Evolutionary conservation across 2,113 vertebrate genomes (phyloP), one percentile per base, ranked within the genome.

Genomic region (Tauraco erythrolophus): DNA sequence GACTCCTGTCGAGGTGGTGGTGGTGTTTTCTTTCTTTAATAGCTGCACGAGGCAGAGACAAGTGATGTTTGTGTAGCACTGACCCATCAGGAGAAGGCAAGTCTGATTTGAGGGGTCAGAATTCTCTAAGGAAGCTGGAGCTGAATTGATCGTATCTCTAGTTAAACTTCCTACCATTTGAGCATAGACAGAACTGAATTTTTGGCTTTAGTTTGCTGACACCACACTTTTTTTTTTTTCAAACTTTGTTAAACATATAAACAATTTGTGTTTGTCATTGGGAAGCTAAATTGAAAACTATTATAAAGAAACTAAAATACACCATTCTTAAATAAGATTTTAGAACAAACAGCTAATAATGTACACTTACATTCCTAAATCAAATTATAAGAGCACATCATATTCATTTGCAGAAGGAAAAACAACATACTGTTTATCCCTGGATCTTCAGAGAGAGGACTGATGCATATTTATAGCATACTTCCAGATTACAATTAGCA

Each of bases 401-500:
- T 50, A 39, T 50, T 92, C 6, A 51, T 88, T 75, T 88, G 66
- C 37, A 70, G 62, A 66, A 68, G 77, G 85, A 92, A 79, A 4
- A 94, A n/a, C 51, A 94, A 35, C 48, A 21, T 14, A 54, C 23
- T 58, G 8, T 86, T 94, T 91, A 90, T 88, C 58, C 31, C 51
- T 23, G 17, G 33, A 54, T 46, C 46, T 96, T 89, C 71, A 80
- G 72, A 95, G 51, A 79, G 37, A 70, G 30, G 54, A 62, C 66
- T 88, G 58, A 41, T 88, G 41, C 70, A 90, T 94, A 93, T 88
- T 93, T 90, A 93, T 83, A 61, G 11, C 23, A 37, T 69, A 77
- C 21, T 90, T 74, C 33, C 81, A 92, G 74, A 83, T 88, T 85
- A 89, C 66, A 96, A 82, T 94, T 89, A 94, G 39, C 48, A 89